Evolutionary conservation across 1,140 invertebrate genomes (phyloP).

Genomic region (Drosophila parabipectinata): DNA sequence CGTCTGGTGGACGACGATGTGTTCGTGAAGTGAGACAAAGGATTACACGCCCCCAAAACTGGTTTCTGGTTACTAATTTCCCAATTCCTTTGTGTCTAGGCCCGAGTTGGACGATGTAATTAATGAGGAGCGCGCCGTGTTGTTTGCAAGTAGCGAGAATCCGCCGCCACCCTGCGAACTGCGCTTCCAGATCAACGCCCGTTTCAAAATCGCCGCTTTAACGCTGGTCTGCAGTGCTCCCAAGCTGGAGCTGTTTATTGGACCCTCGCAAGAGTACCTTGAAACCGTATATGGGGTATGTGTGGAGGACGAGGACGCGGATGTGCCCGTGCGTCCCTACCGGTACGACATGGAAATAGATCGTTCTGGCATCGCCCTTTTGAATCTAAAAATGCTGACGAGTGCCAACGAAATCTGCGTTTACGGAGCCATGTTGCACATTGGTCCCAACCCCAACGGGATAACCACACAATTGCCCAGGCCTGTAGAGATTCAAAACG

Average conservation of each 20-base stretch:
- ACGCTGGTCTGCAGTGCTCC: constrained; percentile 69
- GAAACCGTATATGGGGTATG: constrained; percentile 68
- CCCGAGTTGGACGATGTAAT: constrained; percentile 66
- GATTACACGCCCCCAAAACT: constrained; percentile 56
- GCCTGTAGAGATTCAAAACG: constrained; percentile 55
- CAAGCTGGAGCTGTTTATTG: constrained; percentile 74
- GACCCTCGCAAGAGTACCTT: constrained; percentile 66
- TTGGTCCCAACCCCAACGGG: constrained; percentile 78
- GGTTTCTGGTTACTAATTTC: constrained; percentile 36
- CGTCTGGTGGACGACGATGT: constrained; percentile 62
- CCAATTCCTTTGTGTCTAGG: constrained; percentile 41
- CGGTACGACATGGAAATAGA: constrained; percentile 79
- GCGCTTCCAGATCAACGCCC: constrained; percentile 40
- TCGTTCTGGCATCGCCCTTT: constrained; percentile 66
- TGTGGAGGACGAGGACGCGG: constrained; percentile 63
- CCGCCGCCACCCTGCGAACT: constrained; percentile 56
- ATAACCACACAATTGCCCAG: constrained; percentile 72
- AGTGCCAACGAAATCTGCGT: constrained; percentile 67
- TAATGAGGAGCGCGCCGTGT: constrained; percentile 58
- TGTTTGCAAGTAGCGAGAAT: constrained; percentile 46
- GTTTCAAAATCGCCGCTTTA: constrained; percentile 71
- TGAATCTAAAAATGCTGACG: constrained; percentile 66
- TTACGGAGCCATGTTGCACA: constrained; percentile 68
- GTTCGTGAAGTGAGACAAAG: constrained; percentile 77
- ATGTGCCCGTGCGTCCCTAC: constrained; percentile 59